Base-by-base conservation (phyloP, 2,888 invertebrate species). In the Nudaria mundana region DNA sequence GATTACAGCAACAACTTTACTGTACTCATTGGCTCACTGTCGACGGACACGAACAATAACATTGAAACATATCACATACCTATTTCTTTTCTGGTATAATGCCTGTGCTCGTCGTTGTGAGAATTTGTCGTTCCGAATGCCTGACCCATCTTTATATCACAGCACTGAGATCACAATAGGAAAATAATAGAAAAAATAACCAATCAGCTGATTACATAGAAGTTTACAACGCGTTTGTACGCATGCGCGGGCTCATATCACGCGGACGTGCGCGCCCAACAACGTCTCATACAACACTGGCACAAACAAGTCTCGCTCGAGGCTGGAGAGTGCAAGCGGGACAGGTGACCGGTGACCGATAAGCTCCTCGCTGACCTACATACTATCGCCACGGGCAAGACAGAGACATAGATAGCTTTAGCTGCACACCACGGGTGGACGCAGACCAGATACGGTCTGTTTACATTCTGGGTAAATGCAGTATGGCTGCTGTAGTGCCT, bases 91-190 rank as follows among this genome's bases (percentile, higher is more conserved):
- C 86, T 85, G 51, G 74, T 71, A 54, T 77, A 81, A 47, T 85
- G 83, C 55, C 89, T 70, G 46, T 58, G 58, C 39, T 86, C 85
- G 28, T 81, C 80, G 52, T 76, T 77, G 66, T 89, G 86, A 22
- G 88, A 85, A 49, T 79, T 83, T 40, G 85, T 79, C 15, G 84
- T 88, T 39, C 89, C 89, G 57, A 89, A 89, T 28, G 86, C 76
- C 56, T 89, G 89, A 46, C 89, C 89, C 89, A 89, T 89, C 55
- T 66, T 74, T 48, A 49, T 67, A 69, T 71, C 79, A 76, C 76
- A 71, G 65, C 76, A 76, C 75, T 64, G 63, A 70, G 63, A 69
- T 67, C 72, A 72, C 70, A 66, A 63, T 48, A 44, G 29, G 30
- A 58, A 56, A 56, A 60, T 51, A 56, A 63, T 51, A 56, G 50